Evolutionary conservation across 2,888 invertebrate genomes (phyloP).

Genomic region (Oligia strigilis): DNA sequence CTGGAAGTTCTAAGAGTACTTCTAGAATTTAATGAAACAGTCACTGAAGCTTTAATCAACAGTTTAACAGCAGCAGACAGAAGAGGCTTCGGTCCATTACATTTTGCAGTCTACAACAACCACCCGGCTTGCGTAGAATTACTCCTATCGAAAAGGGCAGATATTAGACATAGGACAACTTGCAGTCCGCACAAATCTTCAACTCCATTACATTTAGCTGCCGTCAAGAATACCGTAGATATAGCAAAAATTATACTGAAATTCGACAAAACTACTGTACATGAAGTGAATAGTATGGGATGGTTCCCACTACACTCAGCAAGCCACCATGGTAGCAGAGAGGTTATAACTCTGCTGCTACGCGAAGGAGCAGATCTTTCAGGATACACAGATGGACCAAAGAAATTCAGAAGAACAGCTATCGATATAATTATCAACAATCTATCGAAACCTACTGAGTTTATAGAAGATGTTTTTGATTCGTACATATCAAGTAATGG

Average conservation of each 20-base stretch:
- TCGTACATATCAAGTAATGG: conserved; percentile 87
- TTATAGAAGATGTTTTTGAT: conserved; percentile 89
- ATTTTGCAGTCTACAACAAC: conserved; percentile 90
- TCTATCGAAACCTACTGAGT: conserved; percentile 87
- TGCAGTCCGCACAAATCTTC: conserved; percentile 82
- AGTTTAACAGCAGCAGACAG: conserved; percentile 79
- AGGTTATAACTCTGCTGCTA: conserved; percentile 86
- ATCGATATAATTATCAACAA: conserved; percentile 89
- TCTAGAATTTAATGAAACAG: conserved; percentile 83
- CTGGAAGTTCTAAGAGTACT: conserved; percentile 89
- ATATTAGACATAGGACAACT: conserved; percentile 84
- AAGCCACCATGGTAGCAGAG: conserved; percentile 90
- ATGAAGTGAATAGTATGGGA: conserved; percentile 83
- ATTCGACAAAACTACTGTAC: conserved; percentile 83
- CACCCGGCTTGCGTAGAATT: conserved; percentile 84
- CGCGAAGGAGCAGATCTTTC: conserved; percentile 87
- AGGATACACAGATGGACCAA: conserved; percentile 82
- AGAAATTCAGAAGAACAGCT: conserved; percentile 84
- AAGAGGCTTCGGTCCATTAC: conserved; percentile 88
- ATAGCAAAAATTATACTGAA: conserved; percentile 81
- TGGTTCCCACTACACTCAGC: conserved; percentile 85
- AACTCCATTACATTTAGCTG: conserved; percentile 88
- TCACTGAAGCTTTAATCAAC: conserved; percentile 78
- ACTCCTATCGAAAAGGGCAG: conserved; percentile 85
- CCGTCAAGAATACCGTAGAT: conserved; percentile 81